These are phyloP conservation scores for Hyphantria cunea DNA, from an alignment of 1,140 invertebrate species.

Conservation along the genomic window DNA sequence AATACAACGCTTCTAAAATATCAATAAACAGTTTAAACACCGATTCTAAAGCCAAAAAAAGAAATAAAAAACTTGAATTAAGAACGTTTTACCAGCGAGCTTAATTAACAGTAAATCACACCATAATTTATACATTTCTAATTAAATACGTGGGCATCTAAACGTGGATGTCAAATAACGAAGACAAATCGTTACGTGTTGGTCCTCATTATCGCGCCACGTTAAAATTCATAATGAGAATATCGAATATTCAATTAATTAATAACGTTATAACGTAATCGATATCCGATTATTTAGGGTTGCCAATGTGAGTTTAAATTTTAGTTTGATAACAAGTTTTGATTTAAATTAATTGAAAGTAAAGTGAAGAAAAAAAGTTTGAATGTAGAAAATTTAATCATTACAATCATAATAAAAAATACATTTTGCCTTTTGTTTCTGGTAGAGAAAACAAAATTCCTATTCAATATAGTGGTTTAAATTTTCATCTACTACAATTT, in stretches of 20 bases:
- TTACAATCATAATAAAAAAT: no score
- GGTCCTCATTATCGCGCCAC: conserved; percentile 52
- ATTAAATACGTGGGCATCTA: conserved; percentile 44
- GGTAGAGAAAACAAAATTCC: no score
- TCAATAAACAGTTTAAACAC: not conserved
- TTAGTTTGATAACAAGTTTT: no score
- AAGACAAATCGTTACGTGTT: conserved; percentile 57
- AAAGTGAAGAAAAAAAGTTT: no score
- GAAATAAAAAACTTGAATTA: conserved; percentile 5
- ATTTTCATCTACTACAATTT: no score
- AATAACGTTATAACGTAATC: conserved; percentile 56
- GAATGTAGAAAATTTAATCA: no score
- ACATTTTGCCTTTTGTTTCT: no score
- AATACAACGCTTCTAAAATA: conserved; percentile 3
- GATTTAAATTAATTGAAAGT: no score
- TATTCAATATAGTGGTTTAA: no score
- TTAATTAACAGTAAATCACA: conserved; percentile 47
- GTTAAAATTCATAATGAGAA: conserved; percentile 67
- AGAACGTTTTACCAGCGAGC: conserved; percentile 15
- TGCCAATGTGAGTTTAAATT: not conserved
- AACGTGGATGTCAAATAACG: conserved; percentile 48
- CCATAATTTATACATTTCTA: conserved; percentile 48
- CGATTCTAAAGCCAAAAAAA: not conserved
- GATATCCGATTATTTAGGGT: conserved; percentile 28
- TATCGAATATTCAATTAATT: conserved; percentile 59